Base-by-base conservation (phyloP, 2,113 vertebrate species). In the Pelobates fuscus region DNA sequence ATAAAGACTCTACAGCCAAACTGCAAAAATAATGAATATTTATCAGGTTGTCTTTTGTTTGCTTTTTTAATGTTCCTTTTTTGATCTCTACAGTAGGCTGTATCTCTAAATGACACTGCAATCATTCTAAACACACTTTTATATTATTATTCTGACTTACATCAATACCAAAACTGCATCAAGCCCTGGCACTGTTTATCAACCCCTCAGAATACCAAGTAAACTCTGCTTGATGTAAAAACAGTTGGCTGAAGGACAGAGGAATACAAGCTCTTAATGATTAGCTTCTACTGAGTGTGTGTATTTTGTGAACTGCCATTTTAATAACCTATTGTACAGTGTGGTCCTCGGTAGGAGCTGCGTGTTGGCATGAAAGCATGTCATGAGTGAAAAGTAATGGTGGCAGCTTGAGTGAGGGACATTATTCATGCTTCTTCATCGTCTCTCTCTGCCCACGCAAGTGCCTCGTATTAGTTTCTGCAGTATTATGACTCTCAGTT, bases 241-340 rank as follows among this genome's bases (percentile, higher is more conserved):
- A 11, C 18, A 6, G 32, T 30, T 15, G 63, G 52, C 63, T 23
- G 41, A 29, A 58, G 24, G 62, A 59, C 32, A 32, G 20, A 57
- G 10, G 21, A 14, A 24, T 27, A 41, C 37, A n/a, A 66, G 63
- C 71, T 44, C 41, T 67, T 66, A 58, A 67, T 67, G 65, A 67
- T 75, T 75, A 64, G 59, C 27, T 64, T 63, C 70, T 25, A 43
- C 70, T 64, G 27, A 29, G 44, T 63, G 44, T 24, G 27, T 46
- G 37, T 72, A 62, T 32, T 71, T 64, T 63, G n/a, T 27, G 30
- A 54, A 30, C 70, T 54, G 44, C 46, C 46, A 63, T 54, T 23
- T 72, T 63, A 64, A 72, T 63, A 25, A 44, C 46, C 70, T 27
- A 15, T 64, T 52, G 58, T 52, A 41, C 41, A 30, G 25, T 43